A percentile compares a stretch with the other conserved stretches of the same genome.
Evolutionary conservation across 2,113 vertebrate genomes (phyloP).

Genomic region (Chlorodrepanis virens): DNA sequence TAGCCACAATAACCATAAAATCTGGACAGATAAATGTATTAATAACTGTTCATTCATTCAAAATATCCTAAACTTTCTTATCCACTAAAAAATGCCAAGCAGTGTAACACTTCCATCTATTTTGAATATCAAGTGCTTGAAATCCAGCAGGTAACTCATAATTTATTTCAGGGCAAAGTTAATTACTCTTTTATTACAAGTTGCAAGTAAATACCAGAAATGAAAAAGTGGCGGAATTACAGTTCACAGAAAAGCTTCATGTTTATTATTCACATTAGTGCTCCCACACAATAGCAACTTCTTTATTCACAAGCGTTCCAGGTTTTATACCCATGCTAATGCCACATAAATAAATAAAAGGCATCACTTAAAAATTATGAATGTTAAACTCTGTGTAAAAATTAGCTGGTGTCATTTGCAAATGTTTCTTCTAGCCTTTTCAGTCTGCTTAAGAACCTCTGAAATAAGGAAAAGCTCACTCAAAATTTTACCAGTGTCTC

Average conservation of each 20-base stretch:
- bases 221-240: not conserved
- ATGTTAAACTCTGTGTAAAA: not conserved
- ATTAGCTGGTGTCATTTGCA: not conserved
- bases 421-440: not conserved
- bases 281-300: not conserved
- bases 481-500: not conserved
- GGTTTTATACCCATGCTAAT: not conserved
- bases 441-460: not conserved
- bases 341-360: not conserved
- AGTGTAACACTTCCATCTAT: not conserved
- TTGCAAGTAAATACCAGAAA: not conserved
- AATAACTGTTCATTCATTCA: not conserved
- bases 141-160: not conserved
- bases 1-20: not conserved
- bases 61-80: not conserved
- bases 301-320: not conserved
- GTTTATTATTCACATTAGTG: not conserved
- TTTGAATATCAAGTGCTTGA: not conserved
- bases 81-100: not conserved
- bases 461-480: not conserved
- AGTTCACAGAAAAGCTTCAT: not conserved
- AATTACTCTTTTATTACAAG: not conserved
- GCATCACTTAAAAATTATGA: not conserved
- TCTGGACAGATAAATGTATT: not conserved
- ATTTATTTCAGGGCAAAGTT: not conserved